These are phyloP conservation scores for Apantesis nais DNA, from an alignment of 2,888 invertebrate genomes.

Conservation along the genomic window DNA sequence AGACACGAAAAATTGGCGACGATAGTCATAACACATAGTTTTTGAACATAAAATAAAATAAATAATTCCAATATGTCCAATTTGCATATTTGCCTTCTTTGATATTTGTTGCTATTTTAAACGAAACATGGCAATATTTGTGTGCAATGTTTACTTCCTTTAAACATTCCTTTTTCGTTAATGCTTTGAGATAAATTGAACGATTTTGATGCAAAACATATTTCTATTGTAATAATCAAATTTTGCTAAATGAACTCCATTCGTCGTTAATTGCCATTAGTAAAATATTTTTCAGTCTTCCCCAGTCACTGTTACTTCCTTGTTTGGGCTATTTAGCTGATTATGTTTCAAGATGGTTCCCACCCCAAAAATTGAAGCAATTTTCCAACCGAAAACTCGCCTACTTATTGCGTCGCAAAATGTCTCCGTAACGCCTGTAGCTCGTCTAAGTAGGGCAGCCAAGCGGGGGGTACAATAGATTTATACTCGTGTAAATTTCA, in stretches of 20 bases:
- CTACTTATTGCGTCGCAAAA: slow-evolving; percentile 76
- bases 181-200: not conserved
- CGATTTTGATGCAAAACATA: not conserved
- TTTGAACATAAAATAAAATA: slow-evolving; percentile 27
- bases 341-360: slow-evolving; percentile 59
- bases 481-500: slow-evolving; percentile 70
- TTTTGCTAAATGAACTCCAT: not conserved
- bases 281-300: slow-evolving; percentile 36
- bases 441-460: slow-evolving; percentile 67
- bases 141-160: not conserved
- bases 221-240: not conserved
- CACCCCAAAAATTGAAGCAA: slow-evolving; percentile 75
- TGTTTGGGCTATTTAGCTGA: slow-evolving; percentile 68
- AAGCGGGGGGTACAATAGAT: slow-evolving; percentile 60
- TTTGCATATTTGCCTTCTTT: slow-evolving; percentile 51
- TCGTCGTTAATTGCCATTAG: slow-evolving; percentile 22
- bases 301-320: slow-evolving; percentile 54
- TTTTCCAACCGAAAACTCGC: slow-evolving; percentile 77
- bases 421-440: slow-evolving; percentile 64
- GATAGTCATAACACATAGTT: slow-evolving; percentile 24
- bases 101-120: slow-evolving; percentile 23
- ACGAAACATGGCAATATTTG: not conserved
- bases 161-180: not conserved
- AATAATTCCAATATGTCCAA: slow-evolving; percentile 36
- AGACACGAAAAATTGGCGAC: slow-evolving; percentile 21